Evolutionary conservation across 2,797 vertebrate genomes (phyloP).

Genomic region (Pelochelys cantorii): DNA sequence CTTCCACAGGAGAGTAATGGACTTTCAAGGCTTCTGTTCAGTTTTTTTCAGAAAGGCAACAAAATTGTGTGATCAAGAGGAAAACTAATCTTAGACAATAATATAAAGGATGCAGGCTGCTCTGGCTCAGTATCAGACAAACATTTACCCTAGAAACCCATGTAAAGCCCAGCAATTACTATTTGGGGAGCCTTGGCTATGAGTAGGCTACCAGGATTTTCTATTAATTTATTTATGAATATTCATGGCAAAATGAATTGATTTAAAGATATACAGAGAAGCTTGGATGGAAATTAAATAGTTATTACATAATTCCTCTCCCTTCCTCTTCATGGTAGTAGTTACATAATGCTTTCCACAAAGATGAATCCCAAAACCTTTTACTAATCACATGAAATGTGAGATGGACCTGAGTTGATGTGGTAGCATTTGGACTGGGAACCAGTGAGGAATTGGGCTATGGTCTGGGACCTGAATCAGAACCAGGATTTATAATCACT

Average conservation of each 20-base stretch:
- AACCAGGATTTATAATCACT: neutral
- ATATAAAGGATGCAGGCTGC: slow-evolving; percentile 19
- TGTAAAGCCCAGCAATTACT: slow-evolving; percentile 34
- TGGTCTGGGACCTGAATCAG: neutral
- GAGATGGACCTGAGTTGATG: neutral
- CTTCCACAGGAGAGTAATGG: neutral
- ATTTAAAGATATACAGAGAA: slow-evolving; percentile 27
- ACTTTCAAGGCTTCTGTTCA: neutral
- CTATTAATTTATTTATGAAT: slow-evolving; percentile 52
- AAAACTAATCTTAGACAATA: slow-evolving; percentile 49
- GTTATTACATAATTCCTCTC: neutral
- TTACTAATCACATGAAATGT: neutral
- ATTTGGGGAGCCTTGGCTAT: neutral
- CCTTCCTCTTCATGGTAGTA: neutral
- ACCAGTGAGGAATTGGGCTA: neutral
- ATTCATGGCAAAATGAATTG: slow-evolving; percentile 42
- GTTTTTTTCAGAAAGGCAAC: neutral
- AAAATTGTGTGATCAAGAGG: slow-evolving; percentile 28
- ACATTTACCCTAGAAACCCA: slow-evolving; percentile 36
- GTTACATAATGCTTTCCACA: neutral
- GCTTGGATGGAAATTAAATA: neutral
- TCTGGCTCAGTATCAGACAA: slow-evolving; percentile 42
- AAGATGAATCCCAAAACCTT: neutral
- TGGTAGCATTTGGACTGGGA: neutral
- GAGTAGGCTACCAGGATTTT: slow-evolving; percentile 51